Conservation (phyloP, 2,888 invertebrate species). For the Leucophenga montana region DNA sequence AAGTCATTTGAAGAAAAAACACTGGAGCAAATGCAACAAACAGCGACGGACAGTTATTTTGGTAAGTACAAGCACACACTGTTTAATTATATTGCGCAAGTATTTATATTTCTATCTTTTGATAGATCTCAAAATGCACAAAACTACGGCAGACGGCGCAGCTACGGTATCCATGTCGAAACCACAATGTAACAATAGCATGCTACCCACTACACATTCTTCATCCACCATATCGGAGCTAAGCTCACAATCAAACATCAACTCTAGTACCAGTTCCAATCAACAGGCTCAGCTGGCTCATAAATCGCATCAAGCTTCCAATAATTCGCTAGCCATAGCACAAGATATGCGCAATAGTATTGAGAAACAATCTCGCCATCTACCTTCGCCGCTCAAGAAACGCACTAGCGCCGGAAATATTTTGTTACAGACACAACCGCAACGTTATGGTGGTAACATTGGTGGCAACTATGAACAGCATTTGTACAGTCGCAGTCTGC, state of each 20-base stretch:
- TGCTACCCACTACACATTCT: conserved; percentile 59
- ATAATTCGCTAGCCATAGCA: conserved; percentile 45
- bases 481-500: conserved; percentile 52
- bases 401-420: conserved; percentile 51
- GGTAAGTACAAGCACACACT: conserved; percentile 44
- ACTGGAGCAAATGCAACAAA: conserved; percentile 52
- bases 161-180: conserved; percentile 29
- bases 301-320: conserved; percentile 29
- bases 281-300: not conserved
- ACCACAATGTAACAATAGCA: conserved; percentile 35
- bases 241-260: conserved; percentile 57
- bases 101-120: not conserved
- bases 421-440: conserved; percentile 41
- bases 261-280: conserved; percentile 48
- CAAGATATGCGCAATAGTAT: conserved; percentile 44
- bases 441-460: conserved; percentile 47
- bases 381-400: conserved; percentile 70
- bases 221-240: conserved; percentile 71
- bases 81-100: conserved; percentile 6
- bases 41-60: conserved; percentile 54
- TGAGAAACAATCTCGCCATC: conserved; percentile 69
- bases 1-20: conserved; percentile 40
- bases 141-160: conserved; percentile 34
- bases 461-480: conserved; percentile 32
- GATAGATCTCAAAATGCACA: conserved; percentile 57